Evolutionary conservation across 2,888 invertebrate species (phyloP).

Genomic region (Gnatocerus cornutus): DNA sequence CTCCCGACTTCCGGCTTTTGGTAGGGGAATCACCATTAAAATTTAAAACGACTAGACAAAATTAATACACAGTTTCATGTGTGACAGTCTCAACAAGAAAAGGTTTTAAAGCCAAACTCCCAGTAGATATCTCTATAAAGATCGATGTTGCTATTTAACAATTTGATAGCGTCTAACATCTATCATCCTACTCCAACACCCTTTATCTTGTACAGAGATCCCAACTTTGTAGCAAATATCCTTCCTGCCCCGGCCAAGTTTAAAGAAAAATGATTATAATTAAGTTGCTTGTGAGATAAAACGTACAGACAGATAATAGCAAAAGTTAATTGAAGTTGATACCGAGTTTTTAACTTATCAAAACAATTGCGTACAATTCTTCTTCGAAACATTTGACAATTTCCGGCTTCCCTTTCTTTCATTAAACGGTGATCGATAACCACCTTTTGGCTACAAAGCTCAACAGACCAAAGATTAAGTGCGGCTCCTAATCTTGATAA

Average conservation of each 20-base stretch:
- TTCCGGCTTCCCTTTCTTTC: constrained; percentile 22
- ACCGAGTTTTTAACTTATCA: constrained; percentile 11
- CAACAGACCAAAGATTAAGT: constrained; percentile 47
- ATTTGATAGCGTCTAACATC: too few relatives aligned
- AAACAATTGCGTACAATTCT: not conserved
- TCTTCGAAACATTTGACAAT: constrained; percentile 7
- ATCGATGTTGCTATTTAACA: too few relatives aligned
- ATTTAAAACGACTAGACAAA: constrained; percentile 1
- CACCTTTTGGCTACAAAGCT: constrained; percentile 47
- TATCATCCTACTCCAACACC: too few relatives aligned
- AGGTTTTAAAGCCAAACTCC: too few relatives aligned
- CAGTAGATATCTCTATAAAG: too few relatives aligned
- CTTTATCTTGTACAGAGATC: too few relatives aligned
- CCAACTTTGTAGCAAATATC: too few relatives aligned
- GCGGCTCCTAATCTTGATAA: constrained; percentile 47
- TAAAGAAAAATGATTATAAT: constrained; percentile 22
- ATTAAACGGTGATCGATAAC: constrained; percentile 41
- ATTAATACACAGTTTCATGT: too few relatives aligned
- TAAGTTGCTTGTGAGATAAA: constrained; percentile 14
- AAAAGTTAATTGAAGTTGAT: constrained; percentile 26
- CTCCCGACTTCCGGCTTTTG: constrained; percentile 18
- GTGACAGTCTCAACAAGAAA: too few relatives aligned
- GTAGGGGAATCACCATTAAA: constrained; percentile 16
- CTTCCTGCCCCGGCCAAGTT: constrained; percentile 2
- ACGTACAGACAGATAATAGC: constrained; percentile 14